These are phyloP conservation scores for Drosophila subquinaria DNA, from an alignment of 2,888 invertebrate genomes.

Conservation along the genomic window DNA sequence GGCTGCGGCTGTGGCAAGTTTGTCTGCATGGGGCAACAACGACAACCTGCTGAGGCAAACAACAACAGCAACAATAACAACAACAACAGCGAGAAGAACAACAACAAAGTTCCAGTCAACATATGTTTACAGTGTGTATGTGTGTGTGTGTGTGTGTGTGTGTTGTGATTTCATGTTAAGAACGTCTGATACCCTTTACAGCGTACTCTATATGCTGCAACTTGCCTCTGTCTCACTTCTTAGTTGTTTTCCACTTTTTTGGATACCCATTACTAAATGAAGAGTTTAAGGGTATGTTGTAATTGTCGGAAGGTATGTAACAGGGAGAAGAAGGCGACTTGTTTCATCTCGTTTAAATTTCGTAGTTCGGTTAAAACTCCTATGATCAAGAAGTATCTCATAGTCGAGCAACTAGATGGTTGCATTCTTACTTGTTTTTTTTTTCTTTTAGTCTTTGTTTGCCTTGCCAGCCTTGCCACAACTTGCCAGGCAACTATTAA, in stretches of 20 bases:
- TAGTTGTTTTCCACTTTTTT: neutral
- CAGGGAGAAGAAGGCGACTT: too few species aligned
- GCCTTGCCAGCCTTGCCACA: slow-evolving; percentile 15
- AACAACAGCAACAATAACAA: too few species aligned
- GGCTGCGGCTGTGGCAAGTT: slow-evolving; percentile 53
- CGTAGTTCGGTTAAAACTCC: too few species aligned
- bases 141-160: slow-evolving; percentile 30
- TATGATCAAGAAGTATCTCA: neutral
- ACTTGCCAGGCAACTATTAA: slow-evolving; percentile 71
- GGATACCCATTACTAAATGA: neutral
- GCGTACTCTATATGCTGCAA: neutral
- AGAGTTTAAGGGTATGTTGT: too few species aligned
- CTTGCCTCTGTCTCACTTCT: neutral
- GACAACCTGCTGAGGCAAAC: slow-evolving; percentile 77
- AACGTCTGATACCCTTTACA: slow-evolving; percentile 68
- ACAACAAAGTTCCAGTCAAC: slow-evolving; percentile 44
- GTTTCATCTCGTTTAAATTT: too few species aligned
- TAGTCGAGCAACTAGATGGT: neutral
- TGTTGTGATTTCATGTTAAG: slow-evolving; percentile 68
- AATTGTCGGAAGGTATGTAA: too few species aligned
- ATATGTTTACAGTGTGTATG: slow-evolving; percentile 62
- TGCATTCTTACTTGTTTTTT: neutral
- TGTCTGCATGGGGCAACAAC: slow-evolving; percentile 16
- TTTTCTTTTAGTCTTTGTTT: slow-evolving; percentile 10
- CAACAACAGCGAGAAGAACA: slow-evolving; percentile 29